A percentile compares a stretch with the other conserved stretches of the same genome.
These are phyloP conservation scores for Sylvicapra grimmia DNA, from an alignment of 2,113 vertebrate genomes.

Conservation along the genomic window DNA sequence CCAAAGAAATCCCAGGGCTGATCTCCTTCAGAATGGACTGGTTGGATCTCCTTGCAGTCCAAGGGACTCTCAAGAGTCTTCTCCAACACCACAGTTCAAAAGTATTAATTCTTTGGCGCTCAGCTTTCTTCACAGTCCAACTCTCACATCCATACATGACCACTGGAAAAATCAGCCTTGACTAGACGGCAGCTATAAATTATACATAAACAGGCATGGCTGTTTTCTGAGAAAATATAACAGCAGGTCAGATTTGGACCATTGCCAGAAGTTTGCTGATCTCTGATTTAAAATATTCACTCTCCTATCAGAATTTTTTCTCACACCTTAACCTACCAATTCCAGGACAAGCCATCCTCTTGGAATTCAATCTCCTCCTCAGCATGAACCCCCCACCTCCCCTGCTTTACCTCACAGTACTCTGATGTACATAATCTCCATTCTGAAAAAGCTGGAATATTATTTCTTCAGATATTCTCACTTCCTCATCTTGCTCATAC, in stretches of 20 bases:
- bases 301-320: neutral
- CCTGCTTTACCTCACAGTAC: neutral
- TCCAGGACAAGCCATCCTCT: neutral
- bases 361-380: neutral
- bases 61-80: too few relatives aligned
- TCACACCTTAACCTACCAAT: neutral
- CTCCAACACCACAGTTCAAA: too few relatives aligned
- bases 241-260: neutral
- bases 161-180: too few relatives aligned
- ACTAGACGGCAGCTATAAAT: neutral
- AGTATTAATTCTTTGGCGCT: fast-evolving
- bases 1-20: too few relatives aligned
- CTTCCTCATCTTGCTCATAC: neutral
- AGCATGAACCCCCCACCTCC: neutral
- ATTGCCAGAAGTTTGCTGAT: neutral
- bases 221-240: neutral
- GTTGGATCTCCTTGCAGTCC: too few relatives aligned
- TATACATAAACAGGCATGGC: neutral
- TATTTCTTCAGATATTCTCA: neutral
- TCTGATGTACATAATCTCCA: neutral
- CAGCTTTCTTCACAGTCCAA: too few relatives aligned
- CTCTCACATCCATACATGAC: too few relatives aligned
- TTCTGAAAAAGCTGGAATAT: neutral
- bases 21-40: too few relatives aligned
- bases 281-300: neutral